Evolutionary conservation across 1,140 invertebrate genomes (phyloP), one percentile per base, ranked within the genome.

Genomic region (Holcopasites calliopsidis): DNA sequence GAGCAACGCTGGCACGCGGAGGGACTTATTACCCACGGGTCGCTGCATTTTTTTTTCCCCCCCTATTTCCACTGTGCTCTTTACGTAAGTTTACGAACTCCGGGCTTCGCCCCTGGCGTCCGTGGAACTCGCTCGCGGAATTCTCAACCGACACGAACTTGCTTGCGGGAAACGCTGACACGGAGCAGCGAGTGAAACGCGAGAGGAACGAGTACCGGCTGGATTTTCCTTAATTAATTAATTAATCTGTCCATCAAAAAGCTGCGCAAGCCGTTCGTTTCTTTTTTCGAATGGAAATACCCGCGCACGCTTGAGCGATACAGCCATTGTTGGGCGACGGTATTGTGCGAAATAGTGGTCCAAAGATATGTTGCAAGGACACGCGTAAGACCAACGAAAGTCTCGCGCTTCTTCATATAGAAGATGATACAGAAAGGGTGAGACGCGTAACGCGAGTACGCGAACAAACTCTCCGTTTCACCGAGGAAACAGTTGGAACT

Each of bases 401-500:
- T 72, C n/a, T 50, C 18, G 38, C 42, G 40, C 8, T 23, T n/a
- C 47, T 33, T 62, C n/a, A 42, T 21, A 33, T 44, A 0, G 26
- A 47, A 16, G 2, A n/a, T 8, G 21, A 42, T n/a, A 10, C 16
- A 49, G 47, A 79, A 60, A 57, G 28, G n/a, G 31, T 38, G 7
- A 44, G 18, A 44, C 44, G 47, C 38, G 33, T 70, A 72, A 55
- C 49, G 49, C 47, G 40, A 77, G 64, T 69, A 60, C 60, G 69
- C 42, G 68, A 81, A 61, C 61, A 76, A 70, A 81, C 52, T 82
- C 58, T 69, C 31, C 28, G 35, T 61, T 76, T n/a, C 26, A 50
- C 40, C 28, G 47, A 50, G 75, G 47, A 73, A 55, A 82, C 52
- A 52, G 68, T 82, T 74, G 58, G 74, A 82, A 78, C 79, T 75